A percentile compares a stretch with the other conserved stretches of the same genome.
Evolutionary conservation across 2,888 invertebrate genomes (phyloP).

Genomic region (Neoascia interrupta): DNA sequence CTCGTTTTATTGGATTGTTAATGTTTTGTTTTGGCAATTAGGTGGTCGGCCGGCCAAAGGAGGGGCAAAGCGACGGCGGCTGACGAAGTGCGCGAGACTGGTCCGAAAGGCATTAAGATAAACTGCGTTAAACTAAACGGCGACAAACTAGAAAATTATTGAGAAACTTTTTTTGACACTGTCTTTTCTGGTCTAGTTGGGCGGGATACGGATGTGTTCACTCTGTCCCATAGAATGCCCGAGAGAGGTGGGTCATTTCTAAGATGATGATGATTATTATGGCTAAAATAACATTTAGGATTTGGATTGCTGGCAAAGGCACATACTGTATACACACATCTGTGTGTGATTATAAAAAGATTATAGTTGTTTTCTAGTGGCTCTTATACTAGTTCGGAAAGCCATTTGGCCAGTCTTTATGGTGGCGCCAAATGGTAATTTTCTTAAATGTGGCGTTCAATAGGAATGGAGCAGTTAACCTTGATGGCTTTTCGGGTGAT

Average conservation of each 20-base stretch:
- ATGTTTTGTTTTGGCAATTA: conserved; percentile 68
- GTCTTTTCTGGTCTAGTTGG: too few species aligned
- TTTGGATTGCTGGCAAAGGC: conserved; percentile 32
- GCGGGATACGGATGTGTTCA: background rate
- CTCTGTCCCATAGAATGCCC: background rate
- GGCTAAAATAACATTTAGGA: conserved; percentile 40
- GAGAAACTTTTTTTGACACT: conserved; percentile 62
- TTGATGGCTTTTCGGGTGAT: conserved; percentile 36
- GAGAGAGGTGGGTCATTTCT: conserved; percentile 14
- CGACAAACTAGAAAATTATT: conserved; percentile 69
- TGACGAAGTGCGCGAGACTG: background rate
- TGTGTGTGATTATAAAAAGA: conserved; percentile 65
- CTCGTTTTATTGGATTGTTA: conserved; percentile 57
- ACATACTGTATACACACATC: conserved; percentile 14
- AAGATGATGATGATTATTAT: conserved; percentile 41
- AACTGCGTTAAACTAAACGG: conserved; percentile 58
- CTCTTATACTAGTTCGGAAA: conserved; percentile 58
- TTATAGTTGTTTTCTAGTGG: conserved; percentile 63
- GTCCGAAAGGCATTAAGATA: conserved; percentile 51
- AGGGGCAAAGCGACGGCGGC: too few species aligned
- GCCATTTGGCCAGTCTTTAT: conserved; percentile 54
- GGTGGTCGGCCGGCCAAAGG: conserved; percentile 21
- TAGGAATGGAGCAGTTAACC: conserved; percentile 44
- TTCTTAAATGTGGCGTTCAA: conserved; percentile 41
- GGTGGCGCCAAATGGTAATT: conserved; percentile 68